A percentile compares a stretch with the other conserved stretches of the same genome.
phyloP scores from a whole-genome alignment of 2,888 invertebrate species.

The Neoitamus cyanurus region DNA sequence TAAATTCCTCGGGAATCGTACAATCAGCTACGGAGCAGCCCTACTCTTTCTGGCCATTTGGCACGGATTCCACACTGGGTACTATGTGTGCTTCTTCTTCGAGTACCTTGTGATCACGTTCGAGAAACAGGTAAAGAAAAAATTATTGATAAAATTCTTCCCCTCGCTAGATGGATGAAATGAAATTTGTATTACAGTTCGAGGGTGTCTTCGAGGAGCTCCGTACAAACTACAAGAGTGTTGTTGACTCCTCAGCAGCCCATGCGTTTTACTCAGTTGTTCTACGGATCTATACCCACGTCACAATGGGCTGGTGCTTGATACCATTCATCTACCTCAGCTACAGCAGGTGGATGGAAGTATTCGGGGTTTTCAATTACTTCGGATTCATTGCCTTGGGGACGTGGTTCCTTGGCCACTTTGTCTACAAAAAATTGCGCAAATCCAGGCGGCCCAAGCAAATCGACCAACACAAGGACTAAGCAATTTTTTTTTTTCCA shows the following conservation, averaged over 20 bases:
- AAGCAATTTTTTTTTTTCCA: too few species aligned
- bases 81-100: conserved; percentile 91
- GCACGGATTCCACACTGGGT: conserved; percentile 96
- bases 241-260: conserved; percentile 67
- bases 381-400: conserved; percentile 76
- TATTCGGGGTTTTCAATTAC: conserved; percentile 75
- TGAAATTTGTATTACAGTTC: too few species aligned
- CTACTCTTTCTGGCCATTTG: conserved; percentile 91
- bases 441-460: neutral
- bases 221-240: conserved; percentile 48
- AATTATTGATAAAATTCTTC: too few species aligned
- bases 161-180: too few species aligned
- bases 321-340: conserved; percentile 79
- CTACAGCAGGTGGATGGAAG: conserved; percentile 74
- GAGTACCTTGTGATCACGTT: conserved; percentile 89
- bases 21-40: conserved; percentile 83
- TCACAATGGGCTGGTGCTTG: conserved; percentile 87
- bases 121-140: conserved; percentile 80
- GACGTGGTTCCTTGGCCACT: conserved; percentile 68
- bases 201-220: conserved; percentile 62
- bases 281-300: conserved; percentile 76
- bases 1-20: conserved; percentile 86
- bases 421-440: neutral
- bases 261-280: conserved; percentile 70
- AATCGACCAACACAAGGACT: too few species aligned